Evolutionary conservation across 2,888 invertebrate genomes (phyloP).

Genomic region (Pseudanteris insignis): DNA sequence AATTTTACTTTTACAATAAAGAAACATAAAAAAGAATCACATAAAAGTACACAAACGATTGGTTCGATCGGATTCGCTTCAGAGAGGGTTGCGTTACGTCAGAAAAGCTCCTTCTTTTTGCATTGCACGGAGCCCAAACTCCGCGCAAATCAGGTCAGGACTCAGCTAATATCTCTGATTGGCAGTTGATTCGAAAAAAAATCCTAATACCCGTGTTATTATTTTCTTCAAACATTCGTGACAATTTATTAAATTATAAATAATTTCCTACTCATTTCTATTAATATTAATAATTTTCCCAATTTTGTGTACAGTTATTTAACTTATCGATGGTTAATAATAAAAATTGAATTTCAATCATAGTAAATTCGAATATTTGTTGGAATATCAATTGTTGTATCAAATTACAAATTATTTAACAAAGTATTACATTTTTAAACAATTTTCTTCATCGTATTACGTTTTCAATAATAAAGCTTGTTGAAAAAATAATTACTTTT

Average conservation of each 20-base stretch:
- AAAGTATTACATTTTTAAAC: no score
- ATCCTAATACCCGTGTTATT: no score
- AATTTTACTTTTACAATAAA: constrained; percentile 5
- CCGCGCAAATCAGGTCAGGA: constrained; percentile 45
- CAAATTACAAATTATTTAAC: no score
- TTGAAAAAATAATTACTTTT: no score
- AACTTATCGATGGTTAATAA: no score
- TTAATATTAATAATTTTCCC: background rate
- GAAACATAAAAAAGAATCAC: constrained; percentile 8
- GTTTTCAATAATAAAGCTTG: no score
- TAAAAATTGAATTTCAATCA: background rate
- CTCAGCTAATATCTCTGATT: constrained; percentile 26
- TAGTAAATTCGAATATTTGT: no score
- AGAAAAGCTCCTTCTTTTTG: constrained; percentile 44
- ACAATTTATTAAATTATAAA: no score
- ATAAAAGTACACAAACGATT: constrained; percentile 7
- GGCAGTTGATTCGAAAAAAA: constrained; percentile 23
- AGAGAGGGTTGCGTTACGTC: constrained; percentile 40
- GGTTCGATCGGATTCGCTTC: constrained; percentile 28
- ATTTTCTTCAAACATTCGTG: no score
- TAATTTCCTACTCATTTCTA: background rate
- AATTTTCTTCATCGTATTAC: no score
- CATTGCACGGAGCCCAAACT: constrained; percentile 35
- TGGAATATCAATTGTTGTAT: no score
- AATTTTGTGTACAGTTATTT: no score